These are phyloP conservation scores for Zingel zingel DNA, from an alignment of 2,113 vertebrate genomes.

Conservation along the genomic window DNA sequence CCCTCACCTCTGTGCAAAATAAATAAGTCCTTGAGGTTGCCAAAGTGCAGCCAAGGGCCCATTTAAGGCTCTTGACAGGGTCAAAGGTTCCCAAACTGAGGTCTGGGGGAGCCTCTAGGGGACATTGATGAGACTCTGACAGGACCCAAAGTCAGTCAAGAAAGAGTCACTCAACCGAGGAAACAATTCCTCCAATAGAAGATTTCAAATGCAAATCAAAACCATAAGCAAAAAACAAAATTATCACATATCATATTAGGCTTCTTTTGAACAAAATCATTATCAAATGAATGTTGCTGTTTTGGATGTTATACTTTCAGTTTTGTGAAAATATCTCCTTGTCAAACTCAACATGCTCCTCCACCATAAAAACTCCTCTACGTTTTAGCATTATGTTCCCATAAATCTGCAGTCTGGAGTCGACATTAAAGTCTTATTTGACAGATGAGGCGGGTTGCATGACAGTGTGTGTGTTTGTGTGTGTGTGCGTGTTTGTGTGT, in stretches of 20 bases:
- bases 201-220: neutral
- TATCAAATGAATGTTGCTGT: neutral
- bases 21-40: neutral
- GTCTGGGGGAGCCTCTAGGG: neutral
- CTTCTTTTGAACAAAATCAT: neutral
- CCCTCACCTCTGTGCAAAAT: neutral
- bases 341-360: conserved; percentile 13
- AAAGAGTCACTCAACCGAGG: neutral
- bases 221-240: neutral
- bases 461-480: neutral
- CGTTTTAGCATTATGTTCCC: conserved; percentile 24
- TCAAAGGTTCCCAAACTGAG: conserved; percentile 15
- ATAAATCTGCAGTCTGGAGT: conserved; percentile 61
- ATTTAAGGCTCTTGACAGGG: neutral
- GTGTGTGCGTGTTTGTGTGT: conserved; percentile 27
- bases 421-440: conserved; percentile 53
- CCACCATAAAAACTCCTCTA: conserved; percentile 5
- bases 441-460: conserved; percentile 54
- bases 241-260: too few species aligned
- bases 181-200: neutral
- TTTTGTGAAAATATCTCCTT: neutral
- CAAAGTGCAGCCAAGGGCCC: neutral
- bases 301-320: neutral
- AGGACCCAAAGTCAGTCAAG: neutral
- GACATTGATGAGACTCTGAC: neutral